Conservation (phyloP, 2,888 invertebrate genomes). For the Athrips mouffetella region DNA sequence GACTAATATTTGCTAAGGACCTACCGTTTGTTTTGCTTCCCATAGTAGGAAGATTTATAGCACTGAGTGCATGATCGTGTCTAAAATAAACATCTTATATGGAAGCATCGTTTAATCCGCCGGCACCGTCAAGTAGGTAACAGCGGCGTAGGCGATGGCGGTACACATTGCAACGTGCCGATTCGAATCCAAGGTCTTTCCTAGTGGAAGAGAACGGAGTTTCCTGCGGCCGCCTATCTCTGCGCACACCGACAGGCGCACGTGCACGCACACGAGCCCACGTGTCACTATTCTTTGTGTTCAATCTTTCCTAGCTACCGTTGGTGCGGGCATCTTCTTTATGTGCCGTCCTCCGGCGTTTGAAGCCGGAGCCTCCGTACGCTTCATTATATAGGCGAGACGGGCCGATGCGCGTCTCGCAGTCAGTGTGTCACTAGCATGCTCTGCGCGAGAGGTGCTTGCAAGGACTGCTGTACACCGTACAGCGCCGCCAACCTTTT, state of each 20-base stretch:
- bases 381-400: slow-evolving; percentile 75
- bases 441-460: slow-evolving; percentile 74
- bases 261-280: slow-evolving; percentile 71
- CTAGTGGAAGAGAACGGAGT: slow-evolving; percentile 80
- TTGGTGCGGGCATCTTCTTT: slow-evolving; percentile 74
- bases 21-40: slow-evolving; percentile 31
- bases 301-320: slow-evolving; percentile 73
- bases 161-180: slow-evolving; percentile 77
- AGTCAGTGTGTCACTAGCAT: slow-evolving; percentile 76
- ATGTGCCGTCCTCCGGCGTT: slow-evolving; percentile 68
- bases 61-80: slow-evolving; percentile 24
- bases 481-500: slow-evolving; percentile 68
- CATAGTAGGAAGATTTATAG: slow-evolving; percentile 20
- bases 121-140: slow-evolving; percentile 65
- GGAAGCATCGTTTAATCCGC: slow-evolving; percentile 60
- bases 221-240: slow-evolving; percentile 78
- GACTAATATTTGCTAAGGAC: slow-evolving; percentile 42
- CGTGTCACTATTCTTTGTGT: slow-evolving; percentile 72
- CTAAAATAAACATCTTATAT: slow-evolving; percentile 21
- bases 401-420: slow-evolving; percentile 67
- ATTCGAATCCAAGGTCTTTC: slow-evolving; percentile 79
- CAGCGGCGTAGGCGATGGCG: slow-evolving; percentile 74
- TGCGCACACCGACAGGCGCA: slow-evolving; percentile 67
- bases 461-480: slow-evolving; percentile 64
- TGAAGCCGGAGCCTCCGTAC: slow-evolving; percentile 64